Base-by-base conservation (phyloP, 2,888 invertebrate species). In the Lottia gigantea region DNA sequence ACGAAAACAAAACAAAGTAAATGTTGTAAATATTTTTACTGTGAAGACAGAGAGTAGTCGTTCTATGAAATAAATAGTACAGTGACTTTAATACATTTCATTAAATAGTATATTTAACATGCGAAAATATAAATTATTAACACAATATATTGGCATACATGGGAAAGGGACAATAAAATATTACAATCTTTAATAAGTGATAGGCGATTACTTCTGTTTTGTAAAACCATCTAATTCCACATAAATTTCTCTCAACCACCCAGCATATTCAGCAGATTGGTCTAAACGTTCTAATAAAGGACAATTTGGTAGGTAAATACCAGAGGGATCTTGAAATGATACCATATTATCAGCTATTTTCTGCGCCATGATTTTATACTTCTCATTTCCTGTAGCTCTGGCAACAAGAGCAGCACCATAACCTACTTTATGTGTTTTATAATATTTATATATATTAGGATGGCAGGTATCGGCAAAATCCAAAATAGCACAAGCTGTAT, bases 371-470 rank as follows among this genome's bases (percentile, higher is more conserved):
- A 40, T 66, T 45, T 19, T 47, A 46, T 71, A 71, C 49, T 71
- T 63, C 23, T 62, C 47, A 23, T 71, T 63, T 40, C 46, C 62
- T n/a, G 71, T 71, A 19, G 31, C 47, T n/a, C 66, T 46, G 14
- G 71, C 71, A n/a, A 71, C 46, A 15, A 71, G 66, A 14, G 66
- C 49, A 15, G 63, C 62, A 4, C 71, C 70, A 49, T 71, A 71
- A 23, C 46, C 66, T 31, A 71, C 71, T 63, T 71, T 71, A 62
- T 71, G 71, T 23, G 66, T 71, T 49, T 62, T 66, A 14, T 62
- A 46, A 40, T 62, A 71, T 8, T 66, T 63, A 49, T 66, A 67
- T 16, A 66, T 31, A 31, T 67, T 49, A 19, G 55, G 55, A 62
- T 63, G 61, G 47, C 70, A 70, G 7, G 65, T 49, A 16, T 61